These are phyloP conservation scores for Oryzias curvinotus DNA, from an alignment of 2,113 vertebrate species.

Conservation along the genomic window DNA sequence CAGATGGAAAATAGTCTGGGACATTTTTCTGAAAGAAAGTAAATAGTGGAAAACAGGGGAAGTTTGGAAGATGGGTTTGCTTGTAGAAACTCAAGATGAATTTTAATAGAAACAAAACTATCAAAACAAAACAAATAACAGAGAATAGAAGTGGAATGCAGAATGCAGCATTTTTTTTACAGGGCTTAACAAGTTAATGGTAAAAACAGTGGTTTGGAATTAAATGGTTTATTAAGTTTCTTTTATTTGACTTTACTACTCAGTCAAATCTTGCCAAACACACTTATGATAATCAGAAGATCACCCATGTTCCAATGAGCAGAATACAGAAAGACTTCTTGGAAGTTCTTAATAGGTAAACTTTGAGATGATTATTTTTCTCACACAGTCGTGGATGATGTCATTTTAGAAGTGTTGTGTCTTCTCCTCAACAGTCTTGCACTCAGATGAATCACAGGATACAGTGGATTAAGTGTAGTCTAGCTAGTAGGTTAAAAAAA, in stretches of 20 bases:
- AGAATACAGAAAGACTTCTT: conserved; percentile 20
- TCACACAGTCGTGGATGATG: conserved; percentile 25
- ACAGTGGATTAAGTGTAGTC: neutral
- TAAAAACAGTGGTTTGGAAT: too few relatives aligned
- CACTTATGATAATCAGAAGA: neutral
- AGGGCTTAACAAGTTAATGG: neutral
- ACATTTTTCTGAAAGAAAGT: conserved; percentile 18
- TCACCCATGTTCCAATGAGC: neutral
- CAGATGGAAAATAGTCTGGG: conserved; percentile 19
- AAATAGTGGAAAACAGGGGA: conserved; percentile 22
- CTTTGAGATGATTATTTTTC: conserved; percentile 10
- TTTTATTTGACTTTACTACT: conserved; percentile 10
- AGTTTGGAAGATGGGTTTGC: conserved; percentile 2
- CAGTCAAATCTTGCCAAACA: conserved; percentile 15
- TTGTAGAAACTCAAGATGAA: neutral
- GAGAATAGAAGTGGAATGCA: neutral
- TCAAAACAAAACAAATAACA: neutral
- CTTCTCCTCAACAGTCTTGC: conserved; percentile 24
- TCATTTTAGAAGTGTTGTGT: conserved; percentile 32
- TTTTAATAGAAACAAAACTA: neutral
- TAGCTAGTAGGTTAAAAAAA: neutral
- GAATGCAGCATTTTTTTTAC: neutral
- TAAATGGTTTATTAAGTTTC: neutral
- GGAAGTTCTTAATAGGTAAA: conserved; percentile 1
- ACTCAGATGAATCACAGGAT: conserved; percentile 46